These are phyloP conservation scores for Helicoverpa zea DNA, from an alignment of 1,140 invertebrate species.

Conservation along the genomic window DNA sequence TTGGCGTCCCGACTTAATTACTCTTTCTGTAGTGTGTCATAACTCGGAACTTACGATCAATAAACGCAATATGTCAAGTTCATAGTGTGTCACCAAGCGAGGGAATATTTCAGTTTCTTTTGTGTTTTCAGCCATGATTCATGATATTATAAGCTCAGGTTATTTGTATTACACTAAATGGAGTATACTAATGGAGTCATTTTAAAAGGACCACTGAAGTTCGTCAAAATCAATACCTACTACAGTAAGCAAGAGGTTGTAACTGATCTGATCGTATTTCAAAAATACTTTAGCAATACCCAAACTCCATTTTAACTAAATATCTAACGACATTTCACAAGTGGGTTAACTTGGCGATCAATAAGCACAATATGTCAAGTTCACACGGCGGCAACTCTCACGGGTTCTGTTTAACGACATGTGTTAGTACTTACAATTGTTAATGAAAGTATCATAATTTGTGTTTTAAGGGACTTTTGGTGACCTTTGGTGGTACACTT, in stretches of 20 bases:
- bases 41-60: background rate
- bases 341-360: constrained; percentile 19
- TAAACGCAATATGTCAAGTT: constrained; percentile 10
- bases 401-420: background rate
- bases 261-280: too few relatives aligned
- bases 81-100: background rate
- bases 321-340: background rate
- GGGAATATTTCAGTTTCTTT: background rate
- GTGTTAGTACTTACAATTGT: background rate
- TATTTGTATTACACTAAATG: too few relatives aligned
- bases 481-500: background rate
- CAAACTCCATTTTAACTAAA: background rate
- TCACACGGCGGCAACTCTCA: constrained; percentile 7
- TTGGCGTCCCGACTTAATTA: background rate
- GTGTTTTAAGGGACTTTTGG: background rate
- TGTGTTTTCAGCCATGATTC: too few relatives aligned
- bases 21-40: background rate
- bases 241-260: too few relatives aligned
- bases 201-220: too few relatives aligned
- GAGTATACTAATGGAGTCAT: too few relatives aligned
- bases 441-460: constrained; percentile 18
- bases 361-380: constrained; percentile 34
- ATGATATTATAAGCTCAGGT: too few relatives aligned
- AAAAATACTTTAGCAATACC: too few relatives aligned
- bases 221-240: too few relatives aligned